Conservation (phyloP, 2,113 vertebrate species). For the human region GRCh38 chr1:213506501-213507000, state of each 20-base stretch:
- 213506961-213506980: slow-evolving; percentile 58
- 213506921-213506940: slow-evolving; percentile 17
- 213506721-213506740: background rate
- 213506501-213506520: background rate
- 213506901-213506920: background rate
- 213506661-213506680: background rate
- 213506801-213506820: slow-evolving; percentile 51
- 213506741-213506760: background rate
- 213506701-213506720: background rate
- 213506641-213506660: background rate
- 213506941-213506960: slow-evolving; percentile 34
- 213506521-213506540: background rate
- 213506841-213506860: slow-evolving; percentile 13
- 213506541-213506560: background rate
- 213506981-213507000: slow-evolving; percentile 47
- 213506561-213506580: background rate
- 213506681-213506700: background rate
- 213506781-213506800: slow-evolving; percentile 16
- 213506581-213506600: background rate
- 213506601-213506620: background rate
- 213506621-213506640: background rate
- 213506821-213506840: background rate
- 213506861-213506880: slow-evolving; percentile 29
- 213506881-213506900: slow-evolving; percentile 23
- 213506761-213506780: background rate